Evolutionary conservation across 2,113 vertebrate species (phyloP).

Genomic region (Cricetomys ansorgei): DNA sequence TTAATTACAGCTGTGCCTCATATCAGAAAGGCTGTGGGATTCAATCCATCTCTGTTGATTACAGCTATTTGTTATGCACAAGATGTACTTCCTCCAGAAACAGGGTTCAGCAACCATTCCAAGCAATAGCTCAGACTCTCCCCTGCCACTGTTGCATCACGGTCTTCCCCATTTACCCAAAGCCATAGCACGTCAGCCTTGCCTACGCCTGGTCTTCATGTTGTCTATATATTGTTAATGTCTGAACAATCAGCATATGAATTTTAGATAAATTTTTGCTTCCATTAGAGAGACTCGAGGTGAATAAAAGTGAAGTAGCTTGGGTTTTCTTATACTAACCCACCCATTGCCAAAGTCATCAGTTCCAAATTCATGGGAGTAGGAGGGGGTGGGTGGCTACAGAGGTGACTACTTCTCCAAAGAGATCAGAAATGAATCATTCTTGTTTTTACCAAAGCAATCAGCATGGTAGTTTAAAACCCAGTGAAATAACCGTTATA

Average conservation of each 20-base stretch:
- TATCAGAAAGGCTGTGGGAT: neutral
- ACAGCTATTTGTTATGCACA: neutral
- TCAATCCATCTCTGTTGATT: neutral
- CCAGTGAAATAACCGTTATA: neutral
- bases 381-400: neutral
- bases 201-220: accelerated
- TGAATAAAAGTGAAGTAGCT: neutral
- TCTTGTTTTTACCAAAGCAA: neutral
- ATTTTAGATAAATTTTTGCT: neutral
- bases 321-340: neutral
- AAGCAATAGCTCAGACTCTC: neutral
- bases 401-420: neutral
- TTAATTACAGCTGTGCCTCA: neutral
- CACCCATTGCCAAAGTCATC: neutral
- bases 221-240: neutral
- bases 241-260: neutral
- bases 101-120: neutral
- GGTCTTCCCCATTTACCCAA: neutral
- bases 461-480: neutral
- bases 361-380: neutral
- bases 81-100: neutral
- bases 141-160: neutral
- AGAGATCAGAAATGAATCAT: neutral
- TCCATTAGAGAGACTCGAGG: neutral
- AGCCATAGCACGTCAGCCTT: neutral